Percentiles rank a stretch among this genome's conserved stretches.
These are phyloP conservation scores for Drosophila willistoni DNA, from an alignment of 1,140 invertebrate species.

Conservation along the genomic window DNA sequence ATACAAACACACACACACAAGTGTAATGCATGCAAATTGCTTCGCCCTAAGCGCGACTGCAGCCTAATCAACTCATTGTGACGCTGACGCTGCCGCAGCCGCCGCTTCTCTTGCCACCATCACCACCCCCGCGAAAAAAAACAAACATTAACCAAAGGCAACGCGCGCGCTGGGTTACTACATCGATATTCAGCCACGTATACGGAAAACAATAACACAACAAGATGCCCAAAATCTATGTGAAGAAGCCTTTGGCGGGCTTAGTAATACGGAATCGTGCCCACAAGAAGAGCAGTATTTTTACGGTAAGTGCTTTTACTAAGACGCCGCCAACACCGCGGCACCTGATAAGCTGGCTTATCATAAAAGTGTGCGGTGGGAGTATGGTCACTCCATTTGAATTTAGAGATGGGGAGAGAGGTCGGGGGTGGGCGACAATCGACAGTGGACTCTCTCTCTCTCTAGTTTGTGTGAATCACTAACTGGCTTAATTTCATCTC, in stretches of 20 bases:
- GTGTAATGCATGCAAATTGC: constrained; percentile 57
- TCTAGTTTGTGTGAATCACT: constrained; percentile 34
- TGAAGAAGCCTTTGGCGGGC: constrained; percentile 83
- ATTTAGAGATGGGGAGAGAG: background rate
- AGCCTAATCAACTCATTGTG: constrained; percentile 26
- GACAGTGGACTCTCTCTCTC: background rate
- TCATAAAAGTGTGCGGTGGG: background rate
- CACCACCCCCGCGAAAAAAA: constrained; percentile 25
- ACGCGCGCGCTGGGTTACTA: background rate
- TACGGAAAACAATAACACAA: constrained; percentile 42
- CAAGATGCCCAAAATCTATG: constrained; percentile 82
- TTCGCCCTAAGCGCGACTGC: constrained; percentile 14
- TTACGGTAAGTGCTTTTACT: constrained; percentile 85
- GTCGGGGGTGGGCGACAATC: no score
- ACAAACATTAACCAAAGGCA: constrained; percentile 24
- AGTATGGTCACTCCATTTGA: background rate
- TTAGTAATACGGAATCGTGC: constrained; percentile 89
- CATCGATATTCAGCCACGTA: constrained; percentile 47
- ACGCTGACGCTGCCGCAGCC: background rate
- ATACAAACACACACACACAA: constrained; percentile 26
- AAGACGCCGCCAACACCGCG: background rate
- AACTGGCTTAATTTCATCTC: no score
- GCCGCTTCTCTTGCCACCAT: constrained; percentile 19
- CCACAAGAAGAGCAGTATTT: constrained; percentile 90
- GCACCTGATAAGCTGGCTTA: constrained; percentile 13